Conservation (phyloP, 2,113 vertebrate species). For the Siniperca knerii region DNA sequence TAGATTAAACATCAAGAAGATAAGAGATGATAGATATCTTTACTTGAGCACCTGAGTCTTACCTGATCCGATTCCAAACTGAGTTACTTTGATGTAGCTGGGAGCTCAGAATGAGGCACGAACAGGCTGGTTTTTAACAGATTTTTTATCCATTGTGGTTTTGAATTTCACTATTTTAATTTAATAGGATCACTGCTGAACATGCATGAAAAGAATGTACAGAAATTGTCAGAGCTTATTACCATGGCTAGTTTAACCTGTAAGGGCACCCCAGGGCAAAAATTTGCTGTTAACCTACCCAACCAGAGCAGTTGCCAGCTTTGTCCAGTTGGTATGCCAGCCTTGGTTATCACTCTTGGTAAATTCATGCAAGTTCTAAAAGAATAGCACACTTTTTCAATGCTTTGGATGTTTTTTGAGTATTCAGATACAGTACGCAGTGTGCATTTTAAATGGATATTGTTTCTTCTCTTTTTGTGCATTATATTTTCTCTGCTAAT, state of each 20-base stretch:
- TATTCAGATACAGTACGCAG: background rate
- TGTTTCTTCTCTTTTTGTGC: background rate
- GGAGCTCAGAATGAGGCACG: background rate
- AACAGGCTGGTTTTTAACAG: background rate
- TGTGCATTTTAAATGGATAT: background rate
- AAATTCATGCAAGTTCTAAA: background rate
- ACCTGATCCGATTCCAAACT: conserved; percentile 43
- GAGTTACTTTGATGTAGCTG: conserved; percentile 40
- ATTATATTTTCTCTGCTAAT: background rate
- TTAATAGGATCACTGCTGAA: background rate
- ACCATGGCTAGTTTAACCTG: background rate
- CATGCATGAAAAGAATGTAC: background rate
- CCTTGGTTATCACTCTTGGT: too few relatives aligned
- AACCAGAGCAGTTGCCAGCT: too few relatives aligned
- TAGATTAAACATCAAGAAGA: conserved; percentile 68
- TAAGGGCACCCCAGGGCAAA: background rate
- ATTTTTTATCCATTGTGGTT: background rate
- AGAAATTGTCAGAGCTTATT: background rate
- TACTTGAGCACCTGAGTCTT: conserved; percentile 47
- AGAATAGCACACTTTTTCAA: background rate
- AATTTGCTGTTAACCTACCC: background rate
- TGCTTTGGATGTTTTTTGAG: background rate
- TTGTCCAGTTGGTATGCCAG: too few relatives aligned
- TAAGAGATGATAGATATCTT: conserved; percentile 62
- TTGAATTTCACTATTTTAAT: conserved; percentile 1